Conservation (phyloP, 2,113 vertebrate species). For the Typhlomys cinereus region DNA sequence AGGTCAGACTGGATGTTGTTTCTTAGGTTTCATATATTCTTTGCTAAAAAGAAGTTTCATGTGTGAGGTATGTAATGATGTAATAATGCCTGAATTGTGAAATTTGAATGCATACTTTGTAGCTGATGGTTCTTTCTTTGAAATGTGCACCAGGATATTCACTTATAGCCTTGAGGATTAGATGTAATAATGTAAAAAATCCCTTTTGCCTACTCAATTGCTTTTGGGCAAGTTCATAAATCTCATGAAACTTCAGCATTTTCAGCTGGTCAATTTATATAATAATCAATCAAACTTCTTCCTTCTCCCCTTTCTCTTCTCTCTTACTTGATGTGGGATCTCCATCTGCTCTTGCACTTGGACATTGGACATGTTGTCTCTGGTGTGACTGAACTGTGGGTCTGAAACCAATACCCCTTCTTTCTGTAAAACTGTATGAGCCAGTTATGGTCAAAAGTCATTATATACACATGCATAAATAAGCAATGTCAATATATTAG, state of each 20-base stretch:
- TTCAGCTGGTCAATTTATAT: neutral
- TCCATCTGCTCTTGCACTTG: neutral
- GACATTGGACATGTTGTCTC: neutral
- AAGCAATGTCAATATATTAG: neutral
- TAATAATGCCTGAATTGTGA: neutral
- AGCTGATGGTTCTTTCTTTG: neutral
- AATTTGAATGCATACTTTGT: neutral
- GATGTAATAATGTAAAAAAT: neutral
- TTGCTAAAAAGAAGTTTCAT: too few relatives aligned
- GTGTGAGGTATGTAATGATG: too few relatives aligned
- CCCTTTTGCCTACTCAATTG: neutral
- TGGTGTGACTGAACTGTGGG: too few relatives aligned
- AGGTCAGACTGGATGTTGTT: too few relatives aligned
- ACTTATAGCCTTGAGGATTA: neutral
- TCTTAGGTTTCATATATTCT: too few relatives aligned
- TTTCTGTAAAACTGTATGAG: neutral
- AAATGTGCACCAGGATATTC: neutral
- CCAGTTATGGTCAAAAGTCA: neutral
- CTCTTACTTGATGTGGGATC: neutral
- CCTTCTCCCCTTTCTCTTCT: neutral
- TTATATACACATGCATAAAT: neutral
- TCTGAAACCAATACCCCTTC: neutral
- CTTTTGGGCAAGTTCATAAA: neutral
- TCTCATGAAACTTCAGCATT: neutral
- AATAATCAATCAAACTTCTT: neutral